These are phyloP conservation scores for Pristionchus fissidentatus DNA, from an alignment of 2,888 invertebrate genomes.

Conservation along the genomic window DNA sequence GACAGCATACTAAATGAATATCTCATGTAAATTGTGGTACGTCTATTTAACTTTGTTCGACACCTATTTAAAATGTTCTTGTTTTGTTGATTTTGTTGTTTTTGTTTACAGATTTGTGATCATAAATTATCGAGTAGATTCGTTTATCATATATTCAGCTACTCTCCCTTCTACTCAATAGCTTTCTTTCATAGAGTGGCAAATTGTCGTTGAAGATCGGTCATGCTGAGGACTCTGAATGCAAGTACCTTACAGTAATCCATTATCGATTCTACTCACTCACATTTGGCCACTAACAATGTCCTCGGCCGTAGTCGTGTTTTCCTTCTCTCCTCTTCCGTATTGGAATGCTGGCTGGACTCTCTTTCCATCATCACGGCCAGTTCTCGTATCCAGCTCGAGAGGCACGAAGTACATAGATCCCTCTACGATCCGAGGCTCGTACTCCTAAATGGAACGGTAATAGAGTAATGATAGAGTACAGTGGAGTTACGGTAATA, in stretches of 20 bases:
- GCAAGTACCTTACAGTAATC: neutral
- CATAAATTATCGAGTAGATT: conserved; percentile 15
- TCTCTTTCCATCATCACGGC: conserved; percentile 15
- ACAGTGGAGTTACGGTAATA: neutral
- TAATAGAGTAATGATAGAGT: neutral
- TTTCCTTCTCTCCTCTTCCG: neutral
- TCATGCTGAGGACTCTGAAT: conserved; percentile 33
- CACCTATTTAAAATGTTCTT: neutral
- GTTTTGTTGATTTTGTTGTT: too few species aligned
- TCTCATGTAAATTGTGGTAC: neutral
- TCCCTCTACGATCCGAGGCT: conserved; percentile 12
- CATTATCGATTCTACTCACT: neutral
- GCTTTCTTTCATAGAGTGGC: conserved; percentile 39
- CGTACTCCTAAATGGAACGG: conserved; percentile 21
- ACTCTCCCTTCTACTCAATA: conserved; percentile 29
- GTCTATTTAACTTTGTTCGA: neutral
- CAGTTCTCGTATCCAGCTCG: neutral
- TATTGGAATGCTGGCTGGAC: neutral
- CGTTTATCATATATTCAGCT: conserved; percentile 23
- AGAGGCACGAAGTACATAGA: conserved; percentile 26
- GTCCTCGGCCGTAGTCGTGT: neutral
- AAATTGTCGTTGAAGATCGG: conserved; percentile 31
- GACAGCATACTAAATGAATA: neutral
- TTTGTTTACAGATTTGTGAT: neutral
- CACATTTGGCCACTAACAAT: conserved; percentile 33